Base-by-base conservation (phyloP, 2,113 vertebrate genomes). In the Pavo muticus region DNA sequence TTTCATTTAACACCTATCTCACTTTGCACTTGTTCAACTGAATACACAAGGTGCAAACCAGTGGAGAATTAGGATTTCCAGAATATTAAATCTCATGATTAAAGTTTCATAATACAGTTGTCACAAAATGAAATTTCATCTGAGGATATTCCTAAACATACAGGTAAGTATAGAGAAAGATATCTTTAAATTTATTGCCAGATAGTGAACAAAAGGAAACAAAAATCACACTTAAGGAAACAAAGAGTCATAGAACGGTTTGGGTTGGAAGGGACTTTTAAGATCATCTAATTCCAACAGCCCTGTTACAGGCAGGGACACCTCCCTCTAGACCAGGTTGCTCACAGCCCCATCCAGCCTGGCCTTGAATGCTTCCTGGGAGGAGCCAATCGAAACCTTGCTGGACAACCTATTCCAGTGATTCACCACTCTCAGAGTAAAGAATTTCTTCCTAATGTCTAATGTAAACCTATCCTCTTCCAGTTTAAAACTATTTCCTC, bases 1-100 rank as follows among this genome's bases (percentile, higher is more conserved):
- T 88, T 95, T 91, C 65, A 88, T 90, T 96, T 94, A 91, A 80
- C 90, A 88, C 79, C 35, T 91, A 70, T 86, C 85, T 85, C 56
- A 86, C 25, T 63, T 56, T 88, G 72, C 64, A 56, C 69, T 71
- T 42, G 88, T 95, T 83, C 64, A 88, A 95, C 93, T 95, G 89
- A 91, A 85, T 84, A 71, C 29, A 47, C 0, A 1, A 88, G 65
- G 69, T 86, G 86, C 72, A 86, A 94, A 86, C 14, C 90, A 39
- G 18, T 56, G 18, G 88, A 67, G 93, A 93, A 86, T 67, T 77
- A 76, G 21, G 20, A 88, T 85, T 71, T 48, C 45, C 60, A 67
- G 69, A 85, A 85, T 71, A 88, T 48, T 45, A 25, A 63, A 27
- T n/a, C 48, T 75, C 35, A 9, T 54, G 24, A 92, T 93, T 90